These are phyloP conservation scores for Drosophila eugracilis DNA, from an alignment of 1,140 invertebrate genomes.

Conservation along the genomic window DNA sequence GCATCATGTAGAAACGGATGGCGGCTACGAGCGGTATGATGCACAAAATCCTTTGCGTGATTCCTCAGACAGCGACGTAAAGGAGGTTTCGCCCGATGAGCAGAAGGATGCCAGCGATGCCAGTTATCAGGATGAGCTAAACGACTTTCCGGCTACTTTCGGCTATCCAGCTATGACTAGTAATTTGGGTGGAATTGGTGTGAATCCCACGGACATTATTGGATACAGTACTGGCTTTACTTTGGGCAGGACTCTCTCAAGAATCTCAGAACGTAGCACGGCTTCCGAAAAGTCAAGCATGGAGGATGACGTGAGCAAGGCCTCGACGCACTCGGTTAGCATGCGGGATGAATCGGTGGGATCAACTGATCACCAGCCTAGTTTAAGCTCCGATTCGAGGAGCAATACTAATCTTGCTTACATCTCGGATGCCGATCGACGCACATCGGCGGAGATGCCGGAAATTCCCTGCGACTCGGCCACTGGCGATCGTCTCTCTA, in stretches of 20 bases:
- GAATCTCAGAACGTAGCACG: conserved; percentile 94
- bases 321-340: conserved; percentile 91
- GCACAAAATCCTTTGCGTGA: conserved; percentile 85
- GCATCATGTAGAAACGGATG: conserved; percentile 90
- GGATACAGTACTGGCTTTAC: conserved; percentile 90
- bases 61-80: conserved; percentile 80
- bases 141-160: conserved; percentile 90
- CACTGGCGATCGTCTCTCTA: conserved; percentile 77
- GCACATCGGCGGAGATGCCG: conserved; percentile 92
- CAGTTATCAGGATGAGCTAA: conserved; percentile 90
- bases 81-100: conserved; percentile 79
- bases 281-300: conserved; percentile 92
- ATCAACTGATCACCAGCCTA: conserved; percentile 93
- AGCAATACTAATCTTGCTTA: conserved; percentile 89
- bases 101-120: conserved; percentile 85
- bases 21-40: conserved; percentile 86
- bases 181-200: conserved; percentile 85
- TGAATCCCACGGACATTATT: conserved; percentile 88
- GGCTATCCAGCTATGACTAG: conserved; percentile 87
- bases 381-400: conserved; percentile 92
- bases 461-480: conserved; percentile 91
- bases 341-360: conserved; percentile 92
- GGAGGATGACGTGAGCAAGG: conserved; percentile 94
- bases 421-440: conserved; percentile 90
- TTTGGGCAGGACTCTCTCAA: conserved; percentile 90